Evolutionary conservation across 2,797 vertebrate genomes (phyloP).

Genomic region (Sebastes vulpes): DNA sequence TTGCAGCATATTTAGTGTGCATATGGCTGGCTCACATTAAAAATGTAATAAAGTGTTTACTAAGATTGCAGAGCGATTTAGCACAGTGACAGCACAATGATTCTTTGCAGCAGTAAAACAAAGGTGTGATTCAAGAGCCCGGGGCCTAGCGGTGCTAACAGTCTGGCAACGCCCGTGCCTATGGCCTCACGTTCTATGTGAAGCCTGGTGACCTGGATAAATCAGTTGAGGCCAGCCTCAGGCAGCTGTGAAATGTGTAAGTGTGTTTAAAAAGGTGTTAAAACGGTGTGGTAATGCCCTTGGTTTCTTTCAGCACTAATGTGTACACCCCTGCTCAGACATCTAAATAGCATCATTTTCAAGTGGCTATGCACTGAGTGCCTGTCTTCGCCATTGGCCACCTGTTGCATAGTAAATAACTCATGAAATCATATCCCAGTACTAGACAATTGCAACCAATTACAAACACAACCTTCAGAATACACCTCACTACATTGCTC

Average conservation of each 20-base stretch:
- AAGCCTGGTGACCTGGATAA: conserved; percentile 54
- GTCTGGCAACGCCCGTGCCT: conserved; percentile 21
- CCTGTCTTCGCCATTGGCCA: conserved; percentile 39
- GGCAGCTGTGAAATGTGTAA: conserved; percentile 43
- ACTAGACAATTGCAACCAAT: conserved; percentile 14
- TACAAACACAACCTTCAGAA: conserved; percentile 32
- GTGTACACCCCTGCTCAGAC: conserved; percentile 26
- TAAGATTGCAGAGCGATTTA: conserved; percentile 23
- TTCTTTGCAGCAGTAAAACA: conserved; percentile 51
- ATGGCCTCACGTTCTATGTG: conserved; percentile 29
- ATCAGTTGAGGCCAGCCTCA: conserved; percentile 32
- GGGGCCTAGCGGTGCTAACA: conserved; percentile 18
- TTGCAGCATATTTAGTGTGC: conserved; percentile 8
- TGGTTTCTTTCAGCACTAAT: conserved; percentile 36
- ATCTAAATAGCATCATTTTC: conserved; percentile 52
- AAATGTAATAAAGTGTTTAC: conserved; percentile 39
- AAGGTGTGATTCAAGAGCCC: conserved; percentile 33
- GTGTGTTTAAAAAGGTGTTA: conserved; percentile 43
- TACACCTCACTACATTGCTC: background rate
- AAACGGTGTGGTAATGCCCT: conserved; percentile 35
- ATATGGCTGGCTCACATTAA: conserved; percentile 35
- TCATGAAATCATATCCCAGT: conserved; percentile 23
- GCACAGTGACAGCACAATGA: conserved; percentile 14
- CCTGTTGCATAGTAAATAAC: conserved; percentile 52
- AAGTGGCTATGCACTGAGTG: conserved; percentile 22